phyloP scores from a whole-genome alignment of 2,113 vertebrate species.

The Bettongia penicillata region DNA sequence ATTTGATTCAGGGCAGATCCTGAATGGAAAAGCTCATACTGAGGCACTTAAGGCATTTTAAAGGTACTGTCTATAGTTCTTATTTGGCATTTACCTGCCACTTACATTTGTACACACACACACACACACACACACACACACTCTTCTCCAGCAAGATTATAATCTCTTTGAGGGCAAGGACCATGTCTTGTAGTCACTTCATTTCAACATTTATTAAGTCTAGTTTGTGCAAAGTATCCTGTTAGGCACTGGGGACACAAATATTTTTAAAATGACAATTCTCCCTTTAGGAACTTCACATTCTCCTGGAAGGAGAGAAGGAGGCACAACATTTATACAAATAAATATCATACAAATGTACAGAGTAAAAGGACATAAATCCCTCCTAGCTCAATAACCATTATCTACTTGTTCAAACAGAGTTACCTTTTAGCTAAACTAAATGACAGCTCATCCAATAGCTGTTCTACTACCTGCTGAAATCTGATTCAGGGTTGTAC shows the following conservation, averaged over 20 bases:
- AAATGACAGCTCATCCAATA: background rate
- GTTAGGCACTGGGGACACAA: background rate
- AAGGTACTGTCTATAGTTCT: background rate
- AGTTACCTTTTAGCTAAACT: background rate
- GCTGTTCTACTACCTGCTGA: background rate
- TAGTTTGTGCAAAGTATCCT: background rate
- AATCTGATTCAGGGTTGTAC: background rate
- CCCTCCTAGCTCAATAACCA: background rate
- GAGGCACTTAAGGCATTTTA: conserved; percentile 17
- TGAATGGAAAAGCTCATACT: conserved; percentile 23
- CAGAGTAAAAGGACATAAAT: background rate
- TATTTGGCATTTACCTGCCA: conserved; percentile 34
- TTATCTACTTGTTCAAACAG: background rate
- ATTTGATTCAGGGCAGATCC: conserved; percentile 27
- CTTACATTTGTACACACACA: background rate
- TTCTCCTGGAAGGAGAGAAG: background rate
- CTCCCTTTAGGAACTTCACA: background rate
- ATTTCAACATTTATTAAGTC: background rate
- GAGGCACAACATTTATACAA: background rate
- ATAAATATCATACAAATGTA: background rate
- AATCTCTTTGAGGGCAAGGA: background rate
- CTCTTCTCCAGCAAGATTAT: conserved; percentile 20
- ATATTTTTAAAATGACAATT: background rate
- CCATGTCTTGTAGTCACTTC: background rate
- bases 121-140: background rate